phyloP scores from a whole-genome alignment of 2,797 vertebrate species.

The Sebastes cheni region DNA sequence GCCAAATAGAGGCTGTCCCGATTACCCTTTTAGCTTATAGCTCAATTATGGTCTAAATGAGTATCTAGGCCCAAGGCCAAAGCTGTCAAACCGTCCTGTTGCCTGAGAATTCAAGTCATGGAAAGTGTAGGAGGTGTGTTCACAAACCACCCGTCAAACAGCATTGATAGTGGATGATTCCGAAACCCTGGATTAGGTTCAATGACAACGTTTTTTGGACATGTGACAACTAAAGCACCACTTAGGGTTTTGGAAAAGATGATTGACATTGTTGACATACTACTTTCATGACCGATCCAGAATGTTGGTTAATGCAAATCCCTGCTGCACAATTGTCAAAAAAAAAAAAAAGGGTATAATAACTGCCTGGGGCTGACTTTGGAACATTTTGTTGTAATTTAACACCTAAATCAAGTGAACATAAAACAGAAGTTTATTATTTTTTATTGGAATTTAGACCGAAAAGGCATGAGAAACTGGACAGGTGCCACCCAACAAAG shows the following conservation, averaged over 20 bases:
- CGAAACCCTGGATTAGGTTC: slow-evolving; percentile 61
- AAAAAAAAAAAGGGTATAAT: neutral
- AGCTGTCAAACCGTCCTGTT: slow-evolving; percentile 62
- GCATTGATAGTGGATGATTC: neutral
- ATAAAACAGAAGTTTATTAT: neutral
- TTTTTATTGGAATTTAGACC: neutral
- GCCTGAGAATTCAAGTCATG: slow-evolving; percentile 46
- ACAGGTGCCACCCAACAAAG: neutral
- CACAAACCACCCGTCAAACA: slow-evolving; percentile 19
- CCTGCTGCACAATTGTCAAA: neutral
- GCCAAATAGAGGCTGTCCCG: slow-evolving; percentile 69
- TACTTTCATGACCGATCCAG: neutral
- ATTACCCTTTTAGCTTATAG: slow-evolving; percentile 73
- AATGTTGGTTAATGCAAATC: slow-evolving; percentile 1
- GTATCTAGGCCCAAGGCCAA: slow-evolving; percentile 68
- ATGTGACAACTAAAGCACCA: slow-evolving; percentile 13
- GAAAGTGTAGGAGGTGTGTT: slow-evolving; percentile 42
- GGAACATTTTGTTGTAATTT: neutral
- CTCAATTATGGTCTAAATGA: slow-evolving; percentile 71
- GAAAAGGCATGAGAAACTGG: neutral
- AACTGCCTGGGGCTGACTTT: neutral
- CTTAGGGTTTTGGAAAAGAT: neutral
- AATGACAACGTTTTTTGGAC: slow-evolving; percentile 48
- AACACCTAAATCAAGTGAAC: neutral
- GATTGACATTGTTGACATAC: neutral